phyloP scores from a whole-genome alignment of 2,113 vertebrate species.

The Lipophrys pholis region DNA sequence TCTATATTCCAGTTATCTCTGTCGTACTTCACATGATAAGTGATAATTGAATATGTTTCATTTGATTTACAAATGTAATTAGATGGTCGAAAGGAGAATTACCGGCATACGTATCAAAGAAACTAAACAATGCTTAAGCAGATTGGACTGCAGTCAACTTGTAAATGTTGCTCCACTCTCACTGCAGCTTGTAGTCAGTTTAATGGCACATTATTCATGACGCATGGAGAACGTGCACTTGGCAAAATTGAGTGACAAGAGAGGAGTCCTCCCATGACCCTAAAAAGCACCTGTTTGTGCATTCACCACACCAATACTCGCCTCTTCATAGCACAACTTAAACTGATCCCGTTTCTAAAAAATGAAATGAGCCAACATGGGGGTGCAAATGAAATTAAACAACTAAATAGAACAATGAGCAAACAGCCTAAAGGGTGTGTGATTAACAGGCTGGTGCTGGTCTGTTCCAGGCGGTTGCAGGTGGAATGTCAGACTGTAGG shows the following conservation, averaged over 20 bases:
- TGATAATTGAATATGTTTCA: slow-evolving; percentile 39
- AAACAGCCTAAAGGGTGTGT: slow-evolving; percentile 25
- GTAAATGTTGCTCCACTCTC: slow-evolving; percentile 27
- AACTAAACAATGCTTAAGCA: slow-evolving; percentile 26
- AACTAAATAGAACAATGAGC: slow-evolving; percentile 47
- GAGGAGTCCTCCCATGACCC: background rate
- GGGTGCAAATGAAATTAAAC: slow-evolving; percentile 21
- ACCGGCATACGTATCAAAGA: slow-evolving; percentile 3
- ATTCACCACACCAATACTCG: slow-evolving; percentile 7
- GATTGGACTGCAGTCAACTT: slow-evolving; percentile 14
- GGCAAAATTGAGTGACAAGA: slow-evolving; percentile 14
- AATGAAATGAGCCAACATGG: slow-evolving; percentile 12
- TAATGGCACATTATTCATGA: slow-evolving; percentile 30
- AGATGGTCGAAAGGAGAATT: slow-evolving; percentile 21
- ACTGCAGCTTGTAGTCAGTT: slow-evolving; percentile 19
- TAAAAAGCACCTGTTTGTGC: slow-evolving; percentile 1
- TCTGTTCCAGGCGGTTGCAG: slow-evolving; percentile 6
- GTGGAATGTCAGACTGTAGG: slow-evolving; percentile 6
- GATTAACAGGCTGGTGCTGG: slow-evolving; percentile 39
- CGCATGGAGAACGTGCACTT: slow-evolving; percentile 15
- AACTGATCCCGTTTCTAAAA: slow-evolving; percentile 10
- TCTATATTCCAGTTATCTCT: slow-evolving; percentile 12
- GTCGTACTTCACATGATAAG: slow-evolving; percentile 9
- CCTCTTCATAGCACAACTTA: background rate
- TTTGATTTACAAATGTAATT: slow-evolving; percentile 44